Base-by-base conservation (phyloP, 2,113 vertebrate genomes). In the Mus pahari region DNA sequence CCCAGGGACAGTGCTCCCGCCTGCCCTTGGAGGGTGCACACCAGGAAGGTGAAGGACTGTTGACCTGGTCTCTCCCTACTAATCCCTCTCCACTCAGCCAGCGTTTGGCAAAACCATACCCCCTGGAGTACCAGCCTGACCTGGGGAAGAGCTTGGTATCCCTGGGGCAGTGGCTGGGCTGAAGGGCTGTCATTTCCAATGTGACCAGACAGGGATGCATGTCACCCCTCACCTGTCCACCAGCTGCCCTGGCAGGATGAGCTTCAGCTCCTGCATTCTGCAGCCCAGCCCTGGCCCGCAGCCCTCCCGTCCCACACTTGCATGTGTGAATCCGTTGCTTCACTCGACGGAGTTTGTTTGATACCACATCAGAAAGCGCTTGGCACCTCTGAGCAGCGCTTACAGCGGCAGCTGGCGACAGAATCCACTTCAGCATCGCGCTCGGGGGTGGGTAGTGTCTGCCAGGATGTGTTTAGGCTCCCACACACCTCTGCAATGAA, bases 291-390 rank as follows among this genome's bases (percentile, higher is more conserved):
- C 84, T 66, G 83, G 92, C 92, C 2, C 0, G 0, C 22, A 7
- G 14, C 70, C 83, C 28, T 55, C 87, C 92, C 0, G 13, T 71
- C 3, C 0, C 45, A 3, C 89, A 8, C 1, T 0, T 48, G 42
- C 90, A 68, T 60, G 86, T 94, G 94, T 4, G 45, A 53, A 12
- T 33, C 95, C 17, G 8, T 88, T 66, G 4, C 94, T 24, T 68
- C 92, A 13, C 87, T 71, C 64, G 5, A 86, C 0, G 94, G 90
- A 58, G 73, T 22, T 10, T 62, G 87, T 88, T 81, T 92, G 95
- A 86, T 82, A 94, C 73, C 94, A 86, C 94, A 90, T 90, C 95
- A 86, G 96, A 93, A 91, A 14, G 86, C 0, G 0, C 91, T 22
- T 13, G 58, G 90, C 82, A n/a, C 95, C 42, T n/a, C 87, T 79